Percentiles rank a stretch among this genome's conserved stretches.
Conservation (phyloP, 2,113 vertebrate genomes). For the Delphinus delphis region DNA sequence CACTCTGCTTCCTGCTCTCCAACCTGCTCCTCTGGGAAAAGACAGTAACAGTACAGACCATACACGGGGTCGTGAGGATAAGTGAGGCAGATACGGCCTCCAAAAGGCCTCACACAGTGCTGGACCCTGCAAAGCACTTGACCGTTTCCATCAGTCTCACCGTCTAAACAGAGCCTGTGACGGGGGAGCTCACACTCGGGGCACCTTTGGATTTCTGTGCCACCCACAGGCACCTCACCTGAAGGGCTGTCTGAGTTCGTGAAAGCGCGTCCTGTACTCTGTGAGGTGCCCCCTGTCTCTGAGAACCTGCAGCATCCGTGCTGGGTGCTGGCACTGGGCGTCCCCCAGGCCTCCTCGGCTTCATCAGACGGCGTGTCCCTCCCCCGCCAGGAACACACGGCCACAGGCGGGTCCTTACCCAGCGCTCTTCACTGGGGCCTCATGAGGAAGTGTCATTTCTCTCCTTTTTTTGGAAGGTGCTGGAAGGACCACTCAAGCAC, state of each 20-base stretch:
- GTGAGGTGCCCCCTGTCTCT: fast-evolving
- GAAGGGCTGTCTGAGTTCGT: not conserved
- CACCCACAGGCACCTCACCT: not conserved
- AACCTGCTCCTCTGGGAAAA: not conserved
- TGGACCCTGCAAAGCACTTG: not conserved
- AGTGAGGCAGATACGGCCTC: not conserved
- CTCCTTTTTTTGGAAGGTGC: not conserved
- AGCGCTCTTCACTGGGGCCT: not conserved
- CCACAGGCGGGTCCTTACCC: not conserved
- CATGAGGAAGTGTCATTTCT: not conserved
- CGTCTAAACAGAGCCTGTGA: not conserved
- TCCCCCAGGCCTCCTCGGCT: not conserved
- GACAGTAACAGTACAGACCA: not conserved
- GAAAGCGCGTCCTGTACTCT: not conserved
- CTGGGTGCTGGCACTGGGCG: not conserved
- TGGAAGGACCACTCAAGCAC: not conserved
- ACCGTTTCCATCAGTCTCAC: not conserved
- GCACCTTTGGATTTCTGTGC: not conserved
- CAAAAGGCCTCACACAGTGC: not conserved
- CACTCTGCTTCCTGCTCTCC: not conserved
- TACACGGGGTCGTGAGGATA: too few species aligned
- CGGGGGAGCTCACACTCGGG: not conserved
- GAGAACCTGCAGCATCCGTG: not conserved
- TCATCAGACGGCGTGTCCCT: not conserved
- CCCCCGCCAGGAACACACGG: not conserved